Base-by-base conservation (phyloP, 2,113 vertebrate genomes). In the Mellivora capensis region DNA sequence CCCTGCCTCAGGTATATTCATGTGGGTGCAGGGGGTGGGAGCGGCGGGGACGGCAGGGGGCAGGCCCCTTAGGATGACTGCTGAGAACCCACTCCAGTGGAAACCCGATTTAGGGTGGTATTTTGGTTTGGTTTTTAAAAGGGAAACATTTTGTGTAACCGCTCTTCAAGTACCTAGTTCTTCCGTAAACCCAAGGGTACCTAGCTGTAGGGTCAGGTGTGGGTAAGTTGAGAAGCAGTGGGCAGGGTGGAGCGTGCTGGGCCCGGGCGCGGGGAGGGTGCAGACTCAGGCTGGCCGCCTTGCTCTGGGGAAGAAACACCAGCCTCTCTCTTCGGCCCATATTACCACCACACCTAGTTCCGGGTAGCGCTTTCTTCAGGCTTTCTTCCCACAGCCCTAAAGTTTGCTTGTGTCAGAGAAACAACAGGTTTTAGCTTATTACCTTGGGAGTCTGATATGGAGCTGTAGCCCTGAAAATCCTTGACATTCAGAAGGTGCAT, bases 41-140 rank as follows among this genome's bases (percentile, higher is more conserved):
- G 0, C 52, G 17, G 52, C 4, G 6, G 14, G 62, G 61, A 14
- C 6, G 12, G 12, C 2, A 2, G 37, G 13, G 11, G 20, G 27
- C 18, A 2, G 25, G 17, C 62, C 57, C 8, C 13, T 18, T 3
- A 72, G 23, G 11, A 9, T 14, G 21, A 12, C 39, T 87, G 0
- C 11, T 44, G 31, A 17, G 77, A 42, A 23, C 21, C 37, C 7
- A 31, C 29, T 47, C 34, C 88, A 52, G 10, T 49, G 77, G 74
- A 77, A 59, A 49, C 67, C 54, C 17, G 34, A 59, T 23, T 77
- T 80, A 47, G 21, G 67, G 37, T 69, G 29, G 17, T 72, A 23
- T 39, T 59, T 90, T 49, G 52, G 49, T 62, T 72, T 87, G 49
- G 4, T n/a, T 94, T 91, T 71, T 69, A 72, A 94, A 77, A 77